These are phyloP conservation scores for roundworm (Caenorhabditis elegans) DNA, from an alignment of 1,140 invertebrate species.

Conservation along the genomic window DNA sequence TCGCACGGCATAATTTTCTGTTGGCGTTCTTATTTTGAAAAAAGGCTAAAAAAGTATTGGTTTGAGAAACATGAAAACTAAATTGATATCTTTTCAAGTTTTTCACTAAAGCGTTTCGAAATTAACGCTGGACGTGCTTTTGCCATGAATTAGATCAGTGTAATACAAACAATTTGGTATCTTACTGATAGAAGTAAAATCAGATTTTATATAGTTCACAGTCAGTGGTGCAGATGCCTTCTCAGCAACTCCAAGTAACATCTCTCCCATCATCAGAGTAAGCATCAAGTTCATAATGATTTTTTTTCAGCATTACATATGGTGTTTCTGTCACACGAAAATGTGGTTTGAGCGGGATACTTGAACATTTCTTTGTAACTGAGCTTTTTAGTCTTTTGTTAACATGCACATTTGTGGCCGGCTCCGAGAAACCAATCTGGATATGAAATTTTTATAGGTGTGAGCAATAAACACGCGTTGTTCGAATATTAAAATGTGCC, in stretches of 20 bases:
- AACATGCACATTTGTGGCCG: slow-evolving; percentile 57
- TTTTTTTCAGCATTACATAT: slow-evolving; percentile 85
- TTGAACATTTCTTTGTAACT: slow-evolving; percentile 64
- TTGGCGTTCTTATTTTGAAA: no score
- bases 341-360: slow-evolving; percentile 64
- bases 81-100: no score
- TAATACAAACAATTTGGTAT: no score
- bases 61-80: no score
- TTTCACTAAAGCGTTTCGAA: no score
- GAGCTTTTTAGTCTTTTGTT: slow-evolving; percentile 63
- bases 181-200: no score
- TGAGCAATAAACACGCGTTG: no score
- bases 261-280: slow-evolving; percentile 87
- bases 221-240: slow-evolving; percentile 88
- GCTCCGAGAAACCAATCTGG: slow-evolving; percentile 64
- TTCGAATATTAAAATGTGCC: no score
- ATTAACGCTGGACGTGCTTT: no score
- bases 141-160: no score
- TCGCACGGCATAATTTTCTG: no score
- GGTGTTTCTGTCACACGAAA: slow-evolving; percentile 75
- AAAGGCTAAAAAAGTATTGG: no score
- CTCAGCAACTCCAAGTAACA: slow-evolving; percentile 82
- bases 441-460: neutral
- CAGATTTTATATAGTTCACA: slow-evolving; percentile 86
- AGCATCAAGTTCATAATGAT: slow-evolving; percentile 74